A percentile compares a stretch with the other conserved stretches of the same genome.
phyloP scores from a whole-genome alignment of 2,888 invertebrate species.

The Drosophila multiciliata region DNA sequence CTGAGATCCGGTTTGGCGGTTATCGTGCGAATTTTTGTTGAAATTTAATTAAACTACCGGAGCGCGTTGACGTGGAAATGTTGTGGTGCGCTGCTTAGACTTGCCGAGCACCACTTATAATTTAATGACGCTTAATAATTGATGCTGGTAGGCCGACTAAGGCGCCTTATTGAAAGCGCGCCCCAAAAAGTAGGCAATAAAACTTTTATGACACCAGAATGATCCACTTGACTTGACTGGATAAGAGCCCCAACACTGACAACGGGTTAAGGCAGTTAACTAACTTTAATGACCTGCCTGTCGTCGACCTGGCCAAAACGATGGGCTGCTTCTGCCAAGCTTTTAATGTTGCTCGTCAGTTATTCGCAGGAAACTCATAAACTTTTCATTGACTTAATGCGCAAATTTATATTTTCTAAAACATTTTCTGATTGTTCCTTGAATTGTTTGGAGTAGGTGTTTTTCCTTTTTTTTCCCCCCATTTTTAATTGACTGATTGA shows the following conservation, averaged over 20 bases:
- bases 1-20: slow-evolving; percentile 29
- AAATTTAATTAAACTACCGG: slow-evolving; percentile 70
- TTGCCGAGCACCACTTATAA: slow-evolving; percentile 57
- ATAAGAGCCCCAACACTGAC: not conserved
- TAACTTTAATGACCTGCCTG: slow-evolving; percentile 64
- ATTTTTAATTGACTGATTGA: not conserved
- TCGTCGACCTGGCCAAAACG: slow-evolving; percentile 11
- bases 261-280: slow-evolving; percentile 69
- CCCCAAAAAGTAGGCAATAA: slow-evolving; percentile 64
- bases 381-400: slow-evolving; percentile 3
- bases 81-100: slow-evolving; percentile 41
- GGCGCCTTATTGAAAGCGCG: slow-evolving; percentile 67
- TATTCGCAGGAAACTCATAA: slow-evolving; percentile 2
- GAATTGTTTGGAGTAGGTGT: not conserved
- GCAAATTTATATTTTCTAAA: slow-evolving; percentile 9
- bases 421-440: slow-evolving; percentile 9
- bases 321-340: not conserved
- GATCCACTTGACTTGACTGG: slow-evolving; percentile 52
- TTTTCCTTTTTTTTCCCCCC: too few relatives aligned
- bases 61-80: slow-evolving; percentile 27
- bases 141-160: slow-evolving; percentile 62
- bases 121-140: slow-evolving; percentile 73
- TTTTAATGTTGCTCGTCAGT: slow-evolving; percentile 11
- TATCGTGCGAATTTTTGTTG: slow-evolving; percentile 39
- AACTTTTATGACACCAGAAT: slow-evolving; percentile 65